These are phyloP conservation scores for Paracentrotus lividus DNA, from an alignment of 53 echinoderm and acorn worm genomes.

Conservation along the genomic window DNA sequence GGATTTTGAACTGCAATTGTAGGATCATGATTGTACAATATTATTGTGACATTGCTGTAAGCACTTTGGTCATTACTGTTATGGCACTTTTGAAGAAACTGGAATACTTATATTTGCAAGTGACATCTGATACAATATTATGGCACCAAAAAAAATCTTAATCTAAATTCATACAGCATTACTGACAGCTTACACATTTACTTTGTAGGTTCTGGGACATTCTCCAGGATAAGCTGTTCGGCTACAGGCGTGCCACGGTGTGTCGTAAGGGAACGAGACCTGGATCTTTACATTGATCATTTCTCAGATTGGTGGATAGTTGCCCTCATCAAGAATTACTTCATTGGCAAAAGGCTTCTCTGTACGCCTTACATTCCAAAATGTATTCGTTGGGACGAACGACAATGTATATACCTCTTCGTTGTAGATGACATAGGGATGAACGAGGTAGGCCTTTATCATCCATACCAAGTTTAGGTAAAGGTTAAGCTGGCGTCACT, in stretches of 20 bases:
- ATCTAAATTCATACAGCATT: no score
- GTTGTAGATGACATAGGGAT: background rate
- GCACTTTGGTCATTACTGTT: no score
- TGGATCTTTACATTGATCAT: constrained; percentile 1
- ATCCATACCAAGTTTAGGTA: no score
- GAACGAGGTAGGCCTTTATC: background rate
- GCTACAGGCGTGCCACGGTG: background rate
- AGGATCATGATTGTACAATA: no score
- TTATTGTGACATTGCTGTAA: no score
- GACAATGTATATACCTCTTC: background rate
- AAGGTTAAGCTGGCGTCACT: no score
- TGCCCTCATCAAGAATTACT: background rate
- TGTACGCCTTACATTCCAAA: constrained; percentile 2
- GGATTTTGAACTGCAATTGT: no score
- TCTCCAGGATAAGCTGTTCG: background rate
- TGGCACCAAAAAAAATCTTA: no score
- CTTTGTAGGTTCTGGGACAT: background rate
- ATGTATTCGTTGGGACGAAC: background rate
- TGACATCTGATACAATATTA: no score
- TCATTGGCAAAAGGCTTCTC: background rate
- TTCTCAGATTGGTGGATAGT: constrained; percentile 12
- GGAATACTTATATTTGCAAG: no score
- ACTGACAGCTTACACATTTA: no score
- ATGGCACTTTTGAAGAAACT: no score
- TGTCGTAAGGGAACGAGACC: background rate